These are phyloP conservation scores for Mustelus asterias DNA, from an alignment of 2,113 vertebrate species.

Conservation along the genomic window DNA sequence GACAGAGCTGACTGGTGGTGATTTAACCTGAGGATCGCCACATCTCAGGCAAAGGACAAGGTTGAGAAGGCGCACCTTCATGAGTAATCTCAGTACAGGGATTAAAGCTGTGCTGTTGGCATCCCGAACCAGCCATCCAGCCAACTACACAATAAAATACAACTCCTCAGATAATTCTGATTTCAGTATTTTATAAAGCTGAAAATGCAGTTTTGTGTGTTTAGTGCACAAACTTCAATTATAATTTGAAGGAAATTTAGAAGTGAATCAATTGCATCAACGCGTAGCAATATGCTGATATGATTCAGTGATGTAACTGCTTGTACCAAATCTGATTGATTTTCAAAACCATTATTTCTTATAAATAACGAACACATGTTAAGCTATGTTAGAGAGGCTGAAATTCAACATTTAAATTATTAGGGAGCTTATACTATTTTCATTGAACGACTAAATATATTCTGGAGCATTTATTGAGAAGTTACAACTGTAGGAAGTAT, in stretches of 20 bases:
- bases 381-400: neutral
- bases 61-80: too few species aligned
- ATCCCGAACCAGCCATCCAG: too few species aligned
- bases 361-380: neutral
- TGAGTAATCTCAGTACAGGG: too few species aligned
- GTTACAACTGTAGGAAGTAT: neutral
- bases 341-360: neutral
- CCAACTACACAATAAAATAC: neutral
- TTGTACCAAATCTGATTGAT: conserved; percentile 1
- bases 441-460: neutral
- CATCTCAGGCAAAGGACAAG: too few species aligned
- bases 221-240: neutral
- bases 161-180: neutral
- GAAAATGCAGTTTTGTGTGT: neutral
- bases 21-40: too few species aligned
- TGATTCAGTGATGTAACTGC: neutral
- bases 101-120: too few species aligned
- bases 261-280: neutral
- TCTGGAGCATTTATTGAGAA: neutral
- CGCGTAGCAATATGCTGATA: neutral
- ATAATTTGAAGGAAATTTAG: neutral
- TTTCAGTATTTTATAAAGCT: neutral
- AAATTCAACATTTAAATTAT: neutral
- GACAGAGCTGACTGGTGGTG: too few species aligned
- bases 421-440: neutral